A percentile compares a stretch with the other conserved stretches of the same genome.
These are phyloP conservation scores for Istiophorus platypterus DNA, from an alignment of 2,113 vertebrate genomes.

Conservation along the genomic window DNA sequence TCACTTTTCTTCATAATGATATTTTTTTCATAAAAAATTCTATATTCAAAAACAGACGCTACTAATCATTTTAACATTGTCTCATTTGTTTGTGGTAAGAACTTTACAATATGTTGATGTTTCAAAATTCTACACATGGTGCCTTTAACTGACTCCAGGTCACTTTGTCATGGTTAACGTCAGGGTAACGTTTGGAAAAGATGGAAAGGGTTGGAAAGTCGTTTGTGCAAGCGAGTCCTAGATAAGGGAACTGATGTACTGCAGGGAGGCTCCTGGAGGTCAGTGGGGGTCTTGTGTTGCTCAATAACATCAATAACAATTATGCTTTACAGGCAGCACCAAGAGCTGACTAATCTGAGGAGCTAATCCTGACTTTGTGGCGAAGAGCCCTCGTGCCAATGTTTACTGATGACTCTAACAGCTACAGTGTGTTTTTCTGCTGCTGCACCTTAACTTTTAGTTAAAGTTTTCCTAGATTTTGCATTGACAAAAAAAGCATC, in stretches of 20 bases:
- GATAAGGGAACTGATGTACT: slow-evolving; percentile 69
- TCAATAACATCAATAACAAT: slow-evolving; percentile 52
- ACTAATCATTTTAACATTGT: neutral
- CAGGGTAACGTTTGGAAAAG: slow-evolving; percentile 75
- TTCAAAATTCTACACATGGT: slow-evolving; percentile 33
- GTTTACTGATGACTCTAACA: slow-evolving; percentile 14
- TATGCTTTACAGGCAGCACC: slow-evolving; percentile 14
- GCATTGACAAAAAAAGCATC: too few species aligned
- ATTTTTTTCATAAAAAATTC: neutral
- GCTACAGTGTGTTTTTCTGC: neutral
- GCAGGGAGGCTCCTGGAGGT: slow-evolving; percentile 76
- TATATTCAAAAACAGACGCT: neutral
- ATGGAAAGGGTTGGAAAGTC: slow-evolving; percentile 76
- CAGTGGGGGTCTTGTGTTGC: slow-evolving; percentile 71
- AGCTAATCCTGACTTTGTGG: slow-evolving; percentile 24
- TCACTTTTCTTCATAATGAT: neutral
- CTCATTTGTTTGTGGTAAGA: neutral
- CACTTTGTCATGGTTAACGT: slow-evolving; percentile 70
- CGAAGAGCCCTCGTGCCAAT: neutral
- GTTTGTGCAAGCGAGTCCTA: slow-evolving; percentile 72
- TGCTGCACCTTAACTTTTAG: neutral
- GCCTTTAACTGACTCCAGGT: slow-evolving; percentile 67
- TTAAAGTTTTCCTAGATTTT: neutral
- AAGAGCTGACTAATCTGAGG: slow-evolving; percentile 20
- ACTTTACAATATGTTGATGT: slow-evolving; percentile 21